These are phyloP conservation scores for Amia ocellicauda DNA, from an alignment of 2,113 vertebrate genomes.

Conservation along the genomic window DNA sequence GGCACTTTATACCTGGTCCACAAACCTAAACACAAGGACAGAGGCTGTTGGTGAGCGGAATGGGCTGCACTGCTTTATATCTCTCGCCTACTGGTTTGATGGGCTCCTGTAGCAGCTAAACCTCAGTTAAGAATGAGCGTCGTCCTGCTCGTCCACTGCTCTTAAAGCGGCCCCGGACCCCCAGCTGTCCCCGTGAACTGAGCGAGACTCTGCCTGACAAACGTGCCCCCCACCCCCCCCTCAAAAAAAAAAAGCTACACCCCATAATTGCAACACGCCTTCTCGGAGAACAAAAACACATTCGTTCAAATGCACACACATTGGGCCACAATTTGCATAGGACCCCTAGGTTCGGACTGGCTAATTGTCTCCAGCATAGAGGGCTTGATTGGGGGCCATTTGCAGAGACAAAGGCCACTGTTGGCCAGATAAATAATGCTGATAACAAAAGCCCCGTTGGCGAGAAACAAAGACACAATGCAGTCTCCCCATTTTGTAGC, in stretches of 20 bases:
- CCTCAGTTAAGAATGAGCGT: conserved; percentile 44
- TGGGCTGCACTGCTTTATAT: not conserved
- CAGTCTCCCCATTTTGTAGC: conserved; percentile 66
- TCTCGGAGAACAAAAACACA: conserved; percentile 62
- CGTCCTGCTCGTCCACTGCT: conserved; percentile 49
- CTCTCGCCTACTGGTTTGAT: conserved; percentile 12
- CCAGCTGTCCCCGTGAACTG: conserved; percentile 64
- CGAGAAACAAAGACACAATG: conserved; percentile 81
- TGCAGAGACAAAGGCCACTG: conserved; percentile 92
- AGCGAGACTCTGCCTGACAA: conserved; percentile 62
- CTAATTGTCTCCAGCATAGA: conserved; percentile 88
- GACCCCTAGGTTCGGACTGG: conserved; percentile 73
- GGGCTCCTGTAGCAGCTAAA: conserved; percentile 46
- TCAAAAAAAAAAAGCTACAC: conserved; percentile 47
- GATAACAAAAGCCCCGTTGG: conserved; percentile 86
- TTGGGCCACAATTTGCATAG: conserved; percentile 81
- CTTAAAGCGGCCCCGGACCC: conserved; percentile 58
- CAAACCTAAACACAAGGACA: conserved; percentile 26
- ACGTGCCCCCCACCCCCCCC: conserved; percentile 49
- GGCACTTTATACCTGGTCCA: conserved; percentile 43
- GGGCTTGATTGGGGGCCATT: conserved; percentile 92
- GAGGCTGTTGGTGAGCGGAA: conserved; percentile 14
- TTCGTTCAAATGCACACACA: conserved; percentile 76
- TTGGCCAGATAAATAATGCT: conserved; percentile 91
- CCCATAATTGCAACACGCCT: conserved; percentile 68